phyloP scores from a whole-genome alignment of 2,888 invertebrate species.

The Eumacrocentrus americanus region DNA sequence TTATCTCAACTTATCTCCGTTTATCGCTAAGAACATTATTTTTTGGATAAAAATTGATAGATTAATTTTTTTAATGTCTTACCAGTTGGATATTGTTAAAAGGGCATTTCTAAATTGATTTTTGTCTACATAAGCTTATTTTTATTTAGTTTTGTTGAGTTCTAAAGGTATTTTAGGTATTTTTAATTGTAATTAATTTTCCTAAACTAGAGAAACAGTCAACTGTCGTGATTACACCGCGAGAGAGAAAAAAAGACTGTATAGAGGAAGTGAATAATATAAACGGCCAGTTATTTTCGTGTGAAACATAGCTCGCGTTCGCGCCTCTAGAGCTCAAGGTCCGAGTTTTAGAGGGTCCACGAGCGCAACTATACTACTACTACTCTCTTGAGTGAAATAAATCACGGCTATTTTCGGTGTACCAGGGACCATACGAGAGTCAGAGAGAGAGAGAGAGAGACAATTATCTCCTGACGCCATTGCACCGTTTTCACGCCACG shows the following conservation, averaged over 20 bases:
- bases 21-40: too few species aligned
- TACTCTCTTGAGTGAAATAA: constrained; percentile 44
- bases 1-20: constrained; percentile 18
- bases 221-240: too few species aligned
- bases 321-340: constrained; percentile 26
- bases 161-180: too few species aligned
- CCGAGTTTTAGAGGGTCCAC: constrained; percentile 16
- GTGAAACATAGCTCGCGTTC: not conserved
- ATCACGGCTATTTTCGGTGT: constrained; percentile 50
- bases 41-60: too few species aligned
- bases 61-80: constrained; percentile 4
- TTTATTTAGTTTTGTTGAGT: too few species aligned
- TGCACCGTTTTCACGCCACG: not conserved
- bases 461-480: not conserved
- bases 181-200: too few species aligned
- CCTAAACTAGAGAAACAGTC: too few species aligned
- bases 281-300: constrained; percentile 23
- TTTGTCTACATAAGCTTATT: too few species aligned
- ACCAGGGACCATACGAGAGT: not conserved
- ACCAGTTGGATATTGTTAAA: too few species aligned
- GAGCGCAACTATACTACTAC: constrained; percentile 22
- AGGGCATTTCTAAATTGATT: too few species aligned
- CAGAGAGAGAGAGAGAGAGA: not conserved
- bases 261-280: constrained; percentile 5
- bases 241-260: not conserved